These are phyloP conservation scores for Dicentrarchus labrax DNA, from an alignment of 2,113 vertebrate genomes.

Conservation along the genomic window DNA sequence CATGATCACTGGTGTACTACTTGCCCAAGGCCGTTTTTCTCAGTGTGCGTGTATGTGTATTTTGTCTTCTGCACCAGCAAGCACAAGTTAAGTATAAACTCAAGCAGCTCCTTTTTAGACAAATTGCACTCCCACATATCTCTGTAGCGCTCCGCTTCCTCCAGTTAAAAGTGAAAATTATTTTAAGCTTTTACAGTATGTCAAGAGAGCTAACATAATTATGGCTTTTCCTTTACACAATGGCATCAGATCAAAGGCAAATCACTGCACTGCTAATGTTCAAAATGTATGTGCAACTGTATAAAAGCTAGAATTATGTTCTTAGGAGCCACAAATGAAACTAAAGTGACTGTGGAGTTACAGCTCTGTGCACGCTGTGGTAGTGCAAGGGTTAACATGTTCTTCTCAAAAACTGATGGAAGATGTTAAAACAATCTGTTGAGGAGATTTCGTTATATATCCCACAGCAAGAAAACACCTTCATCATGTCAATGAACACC, in stretches of 20 bases:
- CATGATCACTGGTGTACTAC: conserved; percentile 23
- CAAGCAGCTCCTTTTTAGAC: background rate
- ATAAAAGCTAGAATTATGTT: background rate
- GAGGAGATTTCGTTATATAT: background rate
- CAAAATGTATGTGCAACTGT: background rate
- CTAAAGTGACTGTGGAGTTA: background rate
- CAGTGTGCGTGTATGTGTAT: background rate
- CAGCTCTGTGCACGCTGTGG: background rate
- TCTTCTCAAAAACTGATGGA: conserved; percentile 16
- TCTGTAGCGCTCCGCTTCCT: background rate
- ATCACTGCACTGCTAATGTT: background rate
- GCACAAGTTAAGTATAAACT: conserved; percentile 19
- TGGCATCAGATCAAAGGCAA: background rate
- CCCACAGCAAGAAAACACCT: background rate
- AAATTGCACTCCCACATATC: background rate
- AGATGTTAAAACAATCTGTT: background rate
- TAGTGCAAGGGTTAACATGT: conserved; percentile 48
- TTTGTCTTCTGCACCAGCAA: background rate
- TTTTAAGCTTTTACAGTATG: background rate
- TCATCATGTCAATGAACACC: background rate
- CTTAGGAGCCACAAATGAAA: background rate
- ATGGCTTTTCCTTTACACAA: background rate
- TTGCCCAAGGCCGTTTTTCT: background rate
- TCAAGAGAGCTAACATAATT: background rate
- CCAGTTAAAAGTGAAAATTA: background rate